Percentiles rank a stretch among this genome's conserved stretches.
phyloP scores from a whole-genome alignment of 2,113 vertebrate species.

The Enhydra lutris region DNA sequence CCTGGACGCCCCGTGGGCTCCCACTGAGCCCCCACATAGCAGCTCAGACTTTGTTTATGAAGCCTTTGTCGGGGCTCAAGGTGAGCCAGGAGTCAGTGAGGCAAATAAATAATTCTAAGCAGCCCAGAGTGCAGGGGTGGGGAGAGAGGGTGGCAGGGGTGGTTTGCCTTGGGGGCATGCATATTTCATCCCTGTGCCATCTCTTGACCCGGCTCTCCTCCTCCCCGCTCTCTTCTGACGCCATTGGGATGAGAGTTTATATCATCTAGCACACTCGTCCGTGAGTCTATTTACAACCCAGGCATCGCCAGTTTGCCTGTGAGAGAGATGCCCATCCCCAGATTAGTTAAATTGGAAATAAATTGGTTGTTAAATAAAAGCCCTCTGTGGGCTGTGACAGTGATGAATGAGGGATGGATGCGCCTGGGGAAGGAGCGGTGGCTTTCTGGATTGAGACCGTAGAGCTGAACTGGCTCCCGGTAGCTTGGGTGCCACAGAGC shows the following conservation, averaged over 20 bases:
- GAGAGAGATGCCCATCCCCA: conserved; percentile 65
- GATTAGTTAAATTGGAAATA: conserved; percentile 79
- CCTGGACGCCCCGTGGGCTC: not conserved
- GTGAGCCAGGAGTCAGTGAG: conserved; percentile 69
- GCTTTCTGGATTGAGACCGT: conserved; percentile 28
- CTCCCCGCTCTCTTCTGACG: not conserved
- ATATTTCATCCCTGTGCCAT: not conserved
- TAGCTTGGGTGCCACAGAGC: not conserved
- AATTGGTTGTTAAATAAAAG: conserved; percentile 82
- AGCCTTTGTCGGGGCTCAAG: conserved; percentile 74
- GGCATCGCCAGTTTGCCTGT: not conserved
- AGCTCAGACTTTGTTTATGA: conserved; percentile 74
- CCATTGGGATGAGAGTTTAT: conserved; percentile 64
- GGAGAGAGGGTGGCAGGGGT: not conserved
- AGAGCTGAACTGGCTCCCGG: not conserved
- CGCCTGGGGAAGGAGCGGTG: conserved; percentile 47
- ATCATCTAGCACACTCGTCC: conserved; percentile 42
- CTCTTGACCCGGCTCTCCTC: not conserved
- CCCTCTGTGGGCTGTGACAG: conserved; percentile 72
- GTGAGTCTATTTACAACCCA: conserved; percentile 64
- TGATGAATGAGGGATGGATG: conserved; percentile 76
- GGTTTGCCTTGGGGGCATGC: not conserved
- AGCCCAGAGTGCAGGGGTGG: not conserved
- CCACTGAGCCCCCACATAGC: not conserved
- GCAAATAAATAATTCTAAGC: conserved; percentile 68